Percentiles rank a stretch among this genome's conserved stretches.
These are phyloP conservation scores for Hydrolagus colliei DNA, from an alignment of 2,797 vertebrate species.

Conservation along the genomic window DNA sequence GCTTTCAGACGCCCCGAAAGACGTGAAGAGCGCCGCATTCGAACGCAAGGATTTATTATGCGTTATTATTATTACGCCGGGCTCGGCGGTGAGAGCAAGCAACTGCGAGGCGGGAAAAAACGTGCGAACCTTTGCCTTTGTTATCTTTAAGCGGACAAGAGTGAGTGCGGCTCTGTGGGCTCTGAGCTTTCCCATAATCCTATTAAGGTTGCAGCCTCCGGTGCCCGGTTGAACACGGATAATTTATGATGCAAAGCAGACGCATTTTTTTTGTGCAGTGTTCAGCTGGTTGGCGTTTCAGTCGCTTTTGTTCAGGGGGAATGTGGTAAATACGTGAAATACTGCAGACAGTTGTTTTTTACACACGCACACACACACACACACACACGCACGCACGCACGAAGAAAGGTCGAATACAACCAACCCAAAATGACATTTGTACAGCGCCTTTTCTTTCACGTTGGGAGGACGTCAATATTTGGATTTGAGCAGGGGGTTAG, in stretches of 20 bases:
- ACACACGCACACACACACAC: background rate
- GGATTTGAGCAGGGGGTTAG: no score
- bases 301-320: background rate
- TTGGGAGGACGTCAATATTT: no score
- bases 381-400: background rate
- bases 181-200: background rate
- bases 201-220: background rate
- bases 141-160: background rate
- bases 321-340: background rate
- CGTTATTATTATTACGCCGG: no score
- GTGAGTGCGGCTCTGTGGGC: background rate
- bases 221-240: background rate
- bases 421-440: no score
- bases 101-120: background rate
- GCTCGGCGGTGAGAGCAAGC: no score
- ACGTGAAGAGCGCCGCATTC: no score
- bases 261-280: constrained; percentile 3
- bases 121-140: background rate
- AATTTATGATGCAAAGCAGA: background rate
- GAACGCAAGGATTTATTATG: no score
- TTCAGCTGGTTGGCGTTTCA: constrained; percentile 10
- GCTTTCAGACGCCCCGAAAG: no score
- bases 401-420: background rate
- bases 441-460: no score
- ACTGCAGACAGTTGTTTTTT: background rate